Base-by-base conservation (phyloP, 2,888 invertebrate genomes). In the Lamellibrachia columna region DNA sequence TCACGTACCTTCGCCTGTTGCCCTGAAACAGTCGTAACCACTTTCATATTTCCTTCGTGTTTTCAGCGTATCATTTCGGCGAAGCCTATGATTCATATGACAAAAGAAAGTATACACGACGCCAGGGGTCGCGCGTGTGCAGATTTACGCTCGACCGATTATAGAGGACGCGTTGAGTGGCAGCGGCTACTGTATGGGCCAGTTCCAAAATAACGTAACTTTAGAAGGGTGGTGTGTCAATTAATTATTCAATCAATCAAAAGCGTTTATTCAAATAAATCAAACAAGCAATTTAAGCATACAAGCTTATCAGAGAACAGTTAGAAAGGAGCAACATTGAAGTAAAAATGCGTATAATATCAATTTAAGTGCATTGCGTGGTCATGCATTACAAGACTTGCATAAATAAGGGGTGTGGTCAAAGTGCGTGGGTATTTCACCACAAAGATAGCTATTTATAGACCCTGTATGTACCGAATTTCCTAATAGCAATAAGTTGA, bases 31-130 rank as follows among this genome's bases (percentile, higher is more conserved):
- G 75, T 75, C n/a, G 6, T 22, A 75, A n/a, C 22, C n/a, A 75
- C 75, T 75, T 75, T 75, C 75, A 75, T 15, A 75, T 75, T 22
- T 22, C 75, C 75, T 75, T 15, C n/a, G n/a, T 75, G n/a, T 75
- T 75, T 75, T 75, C 75, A 75, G 75, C 75, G 75, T 75, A n/a
- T 75, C 22, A 75, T 22, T 75, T 75, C 75, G 75, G 75, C 75
- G 75, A n/a, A 75, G 75, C n/a, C 75, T 75, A 75, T 75, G 75
- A 75, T 75, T 75, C 75, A 75, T 75, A 75, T n/a, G 75, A 75
- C 75, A 22, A 75, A 75, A 75, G 75, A 75, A 75, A 75, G 75
- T 75, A 75, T 75, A 75, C 75, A 75, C 75, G 75, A 75, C 75
- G n/a, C 75, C 75, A 75, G 75, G 75, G 75, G 75, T 22, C 75